Conservation (phyloP, 2,888 invertebrate genomes). For the Stegophylla sp. region DNA sequence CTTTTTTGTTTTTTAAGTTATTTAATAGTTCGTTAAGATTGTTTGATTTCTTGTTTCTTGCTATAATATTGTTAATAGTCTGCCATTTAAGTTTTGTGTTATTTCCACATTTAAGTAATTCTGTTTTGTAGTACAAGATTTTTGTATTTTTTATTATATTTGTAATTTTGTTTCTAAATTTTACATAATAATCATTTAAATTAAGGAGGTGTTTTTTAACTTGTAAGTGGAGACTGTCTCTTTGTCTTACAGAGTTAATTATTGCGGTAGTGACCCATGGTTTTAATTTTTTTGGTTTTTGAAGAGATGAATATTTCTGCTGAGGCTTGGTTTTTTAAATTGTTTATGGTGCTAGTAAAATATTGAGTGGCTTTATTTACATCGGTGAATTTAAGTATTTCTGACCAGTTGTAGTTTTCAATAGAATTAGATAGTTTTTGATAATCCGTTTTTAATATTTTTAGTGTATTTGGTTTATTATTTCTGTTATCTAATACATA, state of each 20-base stretch:
- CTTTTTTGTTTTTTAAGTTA: neutral
- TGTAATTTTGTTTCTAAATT: neutral
- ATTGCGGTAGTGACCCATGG: neutral
- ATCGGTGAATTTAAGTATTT: neutral
- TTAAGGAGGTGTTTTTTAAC: neutral
- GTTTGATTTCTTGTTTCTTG: slow-evolving; percentile 5
- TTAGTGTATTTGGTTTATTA: slow-evolving; percentile 4
- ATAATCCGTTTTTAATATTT: neutral
- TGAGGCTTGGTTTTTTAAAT: neutral
- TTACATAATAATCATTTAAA: neutral
- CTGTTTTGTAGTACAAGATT: neutral
- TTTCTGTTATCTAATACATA: neutral
- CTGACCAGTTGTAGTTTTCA: slow-evolving; percentile 1
- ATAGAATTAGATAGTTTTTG: neutral
- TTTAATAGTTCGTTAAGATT: slow-evolving; percentile 22
- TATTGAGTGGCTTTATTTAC: neutral
- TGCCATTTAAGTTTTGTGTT: slow-evolving; percentile 21
- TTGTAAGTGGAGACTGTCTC: neutral
- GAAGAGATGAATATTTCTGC: too few species aligned
- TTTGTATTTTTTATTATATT: neutral
- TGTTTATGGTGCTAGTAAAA: slow-evolving; percentile 6
- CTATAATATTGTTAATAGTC: slow-evolving; percentile 13
- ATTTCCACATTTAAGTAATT: slow-evolving; percentile 7
- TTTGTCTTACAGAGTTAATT: neutral
- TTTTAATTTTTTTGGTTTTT: slow-evolving; percentile 16